Conservation (phyloP, 2,888 invertebrate species). For the Stenoptilia bipunctidactyla region DNA sequence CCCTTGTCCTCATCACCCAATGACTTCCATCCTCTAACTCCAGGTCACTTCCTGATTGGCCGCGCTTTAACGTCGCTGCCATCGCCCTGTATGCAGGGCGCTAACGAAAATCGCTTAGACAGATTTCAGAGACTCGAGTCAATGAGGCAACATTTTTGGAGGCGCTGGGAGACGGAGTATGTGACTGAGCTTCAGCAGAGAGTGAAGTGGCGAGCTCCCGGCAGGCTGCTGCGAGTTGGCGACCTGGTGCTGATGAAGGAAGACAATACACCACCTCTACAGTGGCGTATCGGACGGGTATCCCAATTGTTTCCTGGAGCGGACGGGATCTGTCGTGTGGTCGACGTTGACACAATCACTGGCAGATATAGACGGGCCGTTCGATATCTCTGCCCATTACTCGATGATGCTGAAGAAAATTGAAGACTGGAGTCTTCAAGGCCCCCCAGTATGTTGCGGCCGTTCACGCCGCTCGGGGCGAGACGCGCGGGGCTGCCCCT, state of each 20-base stretch:
- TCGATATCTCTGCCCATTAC: slow-evolving; percentile 6
- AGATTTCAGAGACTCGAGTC: slow-evolving; percentile 14
- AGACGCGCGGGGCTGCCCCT: too few relatives aligned
- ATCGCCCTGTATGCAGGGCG: slow-evolving; percentile 1
- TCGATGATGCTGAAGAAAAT: background rate
- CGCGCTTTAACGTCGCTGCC: slow-evolving; percentile 7
- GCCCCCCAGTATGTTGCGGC: background rate
- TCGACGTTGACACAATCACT: slow-evolving; percentile 5
- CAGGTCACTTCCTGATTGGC: slow-evolving; percentile 15
- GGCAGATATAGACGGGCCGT: slow-evolving; percentile 6
- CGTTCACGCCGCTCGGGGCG: background rate
- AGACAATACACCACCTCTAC: slow-evolving; percentile 7
- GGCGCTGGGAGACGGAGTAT: slow-evolving; percentile 16
- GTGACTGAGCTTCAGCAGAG: slow-evolving; percentile 19
- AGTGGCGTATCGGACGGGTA: slow-evolving; percentile 10
- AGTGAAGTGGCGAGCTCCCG: slow-evolving; percentile 17
- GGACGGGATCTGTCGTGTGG: slow-evolving; percentile 8
- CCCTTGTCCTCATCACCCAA: slow-evolving; percentile 9
- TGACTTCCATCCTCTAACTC: slow-evolving; percentile 11
- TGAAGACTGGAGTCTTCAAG: background rate
- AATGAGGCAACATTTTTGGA: slow-evolving; percentile 16
- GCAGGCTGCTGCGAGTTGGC: slow-evolving; percentile 7
- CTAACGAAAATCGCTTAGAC: background rate
- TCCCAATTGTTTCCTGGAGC: slow-evolving; percentile 6
- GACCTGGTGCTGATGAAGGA: slow-evolving; percentile 14